These are phyloP conservation scores for Eleginops maclovinus DNA, from an alignment of 2,113 vertebrate genomes.

Conservation along the genomic window DNA sequence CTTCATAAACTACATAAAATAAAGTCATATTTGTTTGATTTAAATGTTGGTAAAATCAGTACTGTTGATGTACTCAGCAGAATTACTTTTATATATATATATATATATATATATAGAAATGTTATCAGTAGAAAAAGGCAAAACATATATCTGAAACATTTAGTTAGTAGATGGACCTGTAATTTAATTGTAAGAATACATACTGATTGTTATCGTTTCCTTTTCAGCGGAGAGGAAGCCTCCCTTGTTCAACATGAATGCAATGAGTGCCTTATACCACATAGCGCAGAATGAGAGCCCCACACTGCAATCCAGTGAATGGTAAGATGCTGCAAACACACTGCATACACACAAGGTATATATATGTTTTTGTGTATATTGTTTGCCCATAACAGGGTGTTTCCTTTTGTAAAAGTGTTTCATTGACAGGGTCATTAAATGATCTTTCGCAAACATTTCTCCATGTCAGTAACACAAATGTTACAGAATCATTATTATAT, in stretches of 20 bases:
- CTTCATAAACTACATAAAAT: too few species aligned
- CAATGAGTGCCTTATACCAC: slow-evolving; percentile 97
- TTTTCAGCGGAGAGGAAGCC: slow-evolving; percentile 92
- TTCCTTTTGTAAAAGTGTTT: background rate
- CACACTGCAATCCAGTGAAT: slow-evolving; percentile 90
- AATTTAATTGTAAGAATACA: background rate
- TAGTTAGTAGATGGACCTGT: background rate
- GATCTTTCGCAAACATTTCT: too few species aligned
- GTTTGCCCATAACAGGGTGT: background rate
- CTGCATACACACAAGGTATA: background rate
- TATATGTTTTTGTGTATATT: background rate
- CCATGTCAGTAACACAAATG: too few species aligned
- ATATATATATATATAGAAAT: too few species aligned
- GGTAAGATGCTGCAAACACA: slow-evolving; percentile 78
- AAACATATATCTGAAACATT: background rate
- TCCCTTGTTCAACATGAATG: slow-evolving; percentile 95
- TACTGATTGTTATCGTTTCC: slow-evolving; percentile 13
- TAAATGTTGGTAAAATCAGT: background rate
- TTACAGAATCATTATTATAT: too few species aligned
- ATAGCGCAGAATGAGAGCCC: slow-evolving; percentile 96
- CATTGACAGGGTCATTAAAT: too few species aligned
- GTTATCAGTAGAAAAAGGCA: background rate
- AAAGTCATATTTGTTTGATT: background rate
- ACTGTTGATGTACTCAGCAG: background rate
- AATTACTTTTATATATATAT: background rate